Evolutionary conservation across 1,140 invertebrate genomes (phyloP), one percentile per base, ranked within the genome.

Genomic region (Aphis gossypii): DNA sequence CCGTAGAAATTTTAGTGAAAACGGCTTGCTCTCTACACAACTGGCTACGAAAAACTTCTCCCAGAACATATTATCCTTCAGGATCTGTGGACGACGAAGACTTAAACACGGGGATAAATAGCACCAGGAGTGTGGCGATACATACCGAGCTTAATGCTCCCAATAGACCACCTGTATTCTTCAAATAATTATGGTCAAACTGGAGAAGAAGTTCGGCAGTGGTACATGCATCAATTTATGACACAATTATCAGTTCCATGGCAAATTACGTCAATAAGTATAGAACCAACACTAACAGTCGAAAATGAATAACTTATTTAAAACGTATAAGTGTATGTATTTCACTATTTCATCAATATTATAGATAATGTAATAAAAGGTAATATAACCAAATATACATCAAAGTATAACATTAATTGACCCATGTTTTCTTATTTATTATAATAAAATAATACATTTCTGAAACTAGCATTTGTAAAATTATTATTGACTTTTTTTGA

Each of bases 381-480:
- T 82, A 82, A 82, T 82, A 82, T 82, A 76, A 76, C 60, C 30
- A 76, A 76, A 76, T 76, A 76, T 76, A 76, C n/a, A 76, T 76
- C 60, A n/a, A 76, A 76, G 60, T 76, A 76, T 76, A 76, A 76
- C 60, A 76, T 76, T 76, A 76, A 76, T 76, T 76, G 60, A 76
- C 25, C 30, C 30, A 76, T 76, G 60, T 76, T 18, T 76, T 76
- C 60, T 76, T 76, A 76, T 76, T 76, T 76, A 76, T 76, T n/a
- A 76, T 76, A 76, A 76, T 76, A 76, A 76, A 76, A 76, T 76
- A 82, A 82, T 82, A 82, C n/a, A 82, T 82, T 82, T 82, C 76
- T 82, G 76, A 82, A 82, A 68, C 60, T 68, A 68, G 60, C 60
- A 68, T 68, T 68, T 68, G 30, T 25, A 68, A 68, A 68, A 68